Evolutionary conservation across 2,797 vertebrate species (phyloP), one percentile per base, ranked within the genome.

Genomic region (Urophycis tenuis): DNA sequence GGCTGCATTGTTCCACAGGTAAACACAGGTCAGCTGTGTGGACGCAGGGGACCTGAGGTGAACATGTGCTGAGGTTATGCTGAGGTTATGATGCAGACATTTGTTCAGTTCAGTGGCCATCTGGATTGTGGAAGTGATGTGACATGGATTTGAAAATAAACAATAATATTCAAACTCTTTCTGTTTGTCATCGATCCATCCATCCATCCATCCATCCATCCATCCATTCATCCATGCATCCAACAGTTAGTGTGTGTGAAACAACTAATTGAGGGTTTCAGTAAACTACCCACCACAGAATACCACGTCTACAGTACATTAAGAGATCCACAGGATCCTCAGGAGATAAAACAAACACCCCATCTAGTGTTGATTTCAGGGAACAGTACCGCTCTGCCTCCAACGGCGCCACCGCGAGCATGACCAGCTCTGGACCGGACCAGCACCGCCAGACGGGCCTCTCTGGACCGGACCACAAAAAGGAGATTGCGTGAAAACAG

Each of bases 81-180:
- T 60, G 49, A 60, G 33, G 33, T 60, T 25, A 41, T 81, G 72
- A 75, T 34, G 29, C 60, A 49, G 77, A 77, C 29, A 74, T 79
- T 75, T 75, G 71, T 77, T 75, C 77, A 72, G 75, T 49, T 82
- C 60, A 64, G 76, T 79, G 53, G 70, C 72, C 25, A 71, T 80
- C 78, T 81, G 78, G 29, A 79, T 53, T 82, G 76, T 75, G 35
- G 41, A 82, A 74, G 72, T 77, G 79, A 25, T 70, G 53, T 81
- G 81, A 80, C 76, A n/a, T 77, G 75, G 53, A 71, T 81, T 80
- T 39, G 5, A 41, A 92, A 93, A 88, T 77, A 35, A 91, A 87
- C 75, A 86, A 34, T 79, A 85, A 77, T 72, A 74, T 83, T 83
- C 72, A 80, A 31, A 34, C 80, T 64, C 82, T 75, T 82, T 80